Percentiles rank a stretch among this genome's conserved stretches.
Evolutionary conservation across 2,797 vertebrate genomes (phyloP).

Genomic region (Poeciliopsis turneri): DNA sequence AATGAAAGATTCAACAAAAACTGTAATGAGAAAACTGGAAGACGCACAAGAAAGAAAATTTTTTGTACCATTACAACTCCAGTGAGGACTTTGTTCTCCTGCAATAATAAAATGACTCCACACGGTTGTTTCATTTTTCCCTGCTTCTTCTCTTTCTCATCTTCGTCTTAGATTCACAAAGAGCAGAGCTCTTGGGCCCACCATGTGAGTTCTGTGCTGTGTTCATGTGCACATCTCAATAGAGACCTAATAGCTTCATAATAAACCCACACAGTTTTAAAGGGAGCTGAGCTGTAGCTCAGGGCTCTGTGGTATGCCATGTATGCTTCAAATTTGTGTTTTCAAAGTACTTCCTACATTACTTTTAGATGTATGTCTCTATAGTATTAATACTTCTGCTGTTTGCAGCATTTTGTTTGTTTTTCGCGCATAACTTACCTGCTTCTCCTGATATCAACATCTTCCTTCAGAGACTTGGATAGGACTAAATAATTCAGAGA

Average conservation of each 20-base stretch:
- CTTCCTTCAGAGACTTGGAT: constrained; percentile 34
- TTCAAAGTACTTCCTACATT: neutral
- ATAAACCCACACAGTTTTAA: constrained; percentile 51
- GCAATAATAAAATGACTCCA: constrained; percentile 19
- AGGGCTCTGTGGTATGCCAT: constrained; percentile 6
- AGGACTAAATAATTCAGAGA: constrained; percentile 56
- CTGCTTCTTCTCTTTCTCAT: constrained; percentile 26
- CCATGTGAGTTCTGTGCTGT: constrained; percentile 44
- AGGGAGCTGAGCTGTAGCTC: constrained; percentile 26
- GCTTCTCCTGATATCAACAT: constrained; percentile 19
- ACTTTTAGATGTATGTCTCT: constrained; percentile 9
- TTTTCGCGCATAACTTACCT: constrained; percentile 11
- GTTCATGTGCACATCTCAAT: constrained; percentile 40
- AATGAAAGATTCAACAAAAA: neutral
- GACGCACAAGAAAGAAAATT: neutral
- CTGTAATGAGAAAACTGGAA: neutral
- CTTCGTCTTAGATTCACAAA: constrained; percentile 48
- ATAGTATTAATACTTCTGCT: neutral
- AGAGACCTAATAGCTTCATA: constrained; percentile 44
- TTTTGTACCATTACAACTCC: constrained; percentile 6
- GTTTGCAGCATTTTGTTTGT: constrained; percentile 18
- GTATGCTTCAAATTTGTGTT: neutral
- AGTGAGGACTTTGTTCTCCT: constrained; percentile 20
- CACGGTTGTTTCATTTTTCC: constrained; percentile 42
- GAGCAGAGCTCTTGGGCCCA: constrained; percentile 24